Base-by-base conservation (phyloP, 1,140 invertebrate species). In the Lithobius niger region DNA sequence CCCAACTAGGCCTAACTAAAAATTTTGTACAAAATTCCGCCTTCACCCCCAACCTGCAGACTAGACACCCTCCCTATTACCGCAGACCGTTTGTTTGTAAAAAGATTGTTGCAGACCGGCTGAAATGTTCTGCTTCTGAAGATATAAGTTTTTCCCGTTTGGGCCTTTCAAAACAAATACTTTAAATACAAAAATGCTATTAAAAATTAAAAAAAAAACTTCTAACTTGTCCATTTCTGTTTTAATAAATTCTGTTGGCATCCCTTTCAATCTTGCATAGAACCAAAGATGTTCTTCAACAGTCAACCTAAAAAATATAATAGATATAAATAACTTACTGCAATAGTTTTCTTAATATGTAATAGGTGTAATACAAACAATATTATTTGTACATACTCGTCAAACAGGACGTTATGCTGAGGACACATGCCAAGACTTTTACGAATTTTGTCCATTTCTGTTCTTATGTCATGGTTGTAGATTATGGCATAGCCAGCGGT, bases 401-500 rank as follows among this genome's bases (percentile, higher is more conserved):
- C 72, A 65, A 77, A 78, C 15, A 78, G 63, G 3, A 78, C 72
- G 62, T 78, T 77, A 57, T 76, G 71, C 58, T 78, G 76, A 21
- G 76, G 76, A 66, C 76, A 78, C 59, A 77, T 76, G 6, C 80
- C 80, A 4, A 83, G 61, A 58, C 68, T 73, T 55, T 69, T 67
- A 27, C 80, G 64, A 27, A 82, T 79, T 2, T 73, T 74, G 13
- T 77, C 60, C 51, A 76, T 73, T n/a, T 74, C 67, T 13, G 42
- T 60, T 19, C 68, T 56, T 18, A 77, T 71, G 57, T 78, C 72
- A 52, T 66, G 63, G n/a, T 65, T 73, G 62, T 74, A 74, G 2
- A 91, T 71, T 31, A 70, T 65, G 1, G 86, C 82, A n/a, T 75
- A 77, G 1, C 86, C 86, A 52, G 70, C 73, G 0, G 79, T 80